A percentile compares a stretch with the other conserved stretches of the same genome.
These are phyloP conservation scores for Junonia oenone DNA, from an alignment of 2,888 invertebrate genomes.

Conservation along the genomic window DNA sequence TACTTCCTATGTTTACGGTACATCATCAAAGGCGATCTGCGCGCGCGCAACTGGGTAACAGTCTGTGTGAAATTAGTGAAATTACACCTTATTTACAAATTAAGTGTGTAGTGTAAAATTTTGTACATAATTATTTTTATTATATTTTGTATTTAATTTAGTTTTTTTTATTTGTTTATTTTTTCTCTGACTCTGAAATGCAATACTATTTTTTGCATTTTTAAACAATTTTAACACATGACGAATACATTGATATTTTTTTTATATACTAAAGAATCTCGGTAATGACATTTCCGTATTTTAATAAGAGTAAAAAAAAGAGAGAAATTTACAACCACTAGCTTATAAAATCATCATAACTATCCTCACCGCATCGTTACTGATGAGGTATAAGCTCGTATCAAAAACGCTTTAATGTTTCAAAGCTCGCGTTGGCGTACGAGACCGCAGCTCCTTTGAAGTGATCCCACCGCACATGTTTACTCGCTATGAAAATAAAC, in stretches of 20 bases:
- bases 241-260: no score
- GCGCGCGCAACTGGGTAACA: neutral
- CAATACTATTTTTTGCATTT: no score
- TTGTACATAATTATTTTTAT: neutral
- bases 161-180: no score
- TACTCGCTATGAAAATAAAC: conserved; percentile 1
- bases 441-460: conserved; percentile 2
- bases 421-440: neutral
- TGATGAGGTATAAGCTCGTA: neutral
- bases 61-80: neutral
- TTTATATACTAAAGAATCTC: no score
- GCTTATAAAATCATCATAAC: neutral
- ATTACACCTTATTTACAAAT: neutral
- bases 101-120: neutral
- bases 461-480: neutral
- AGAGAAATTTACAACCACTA: neutral
- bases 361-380: neutral
- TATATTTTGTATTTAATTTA: no score
- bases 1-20: conserved; percentile 17
- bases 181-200: no score
- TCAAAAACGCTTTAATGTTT: neutral
- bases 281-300: no score
- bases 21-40: conserved; percentile 17
- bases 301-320: no score
- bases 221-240: no score